These are phyloP conservation scores for Gymnocypris eckloni DNA, from an alignment of 2,797 vertebrate genomes.

Conservation along the genomic window DNA sequence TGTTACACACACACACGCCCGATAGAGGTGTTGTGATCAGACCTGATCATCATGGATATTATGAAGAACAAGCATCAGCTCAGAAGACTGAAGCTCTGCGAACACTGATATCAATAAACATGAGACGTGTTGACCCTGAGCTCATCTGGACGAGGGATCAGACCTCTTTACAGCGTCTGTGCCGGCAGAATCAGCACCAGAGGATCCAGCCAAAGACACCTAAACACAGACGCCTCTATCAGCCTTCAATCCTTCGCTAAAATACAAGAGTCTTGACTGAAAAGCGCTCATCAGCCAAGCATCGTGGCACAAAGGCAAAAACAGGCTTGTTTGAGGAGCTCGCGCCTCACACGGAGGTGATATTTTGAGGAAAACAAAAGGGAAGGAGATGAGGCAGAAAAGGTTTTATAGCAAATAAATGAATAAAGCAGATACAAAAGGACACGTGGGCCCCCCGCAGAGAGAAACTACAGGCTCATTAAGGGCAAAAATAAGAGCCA, in stretches of 20 bases:
- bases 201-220: background rate
- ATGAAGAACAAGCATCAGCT: background rate
- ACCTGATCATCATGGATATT: background rate
- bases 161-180: background rate
- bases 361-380: background rate
- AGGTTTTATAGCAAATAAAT: background rate
- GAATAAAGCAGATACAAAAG: background rate
- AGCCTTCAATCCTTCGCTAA: background rate
- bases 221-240: background rate
- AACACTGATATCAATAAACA: background rate
- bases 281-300: background rate
- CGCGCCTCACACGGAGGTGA: background rate
- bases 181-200: background rate
- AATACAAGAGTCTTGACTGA: background rate
- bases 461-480: conserved; percentile 68
- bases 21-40: background rate
- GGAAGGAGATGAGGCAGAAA: conserved; percentile 7
- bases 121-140: background rate
- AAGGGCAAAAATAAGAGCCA: conserved; percentile 66
- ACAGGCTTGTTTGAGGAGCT: background rate
- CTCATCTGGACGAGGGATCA: background rate
- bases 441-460: background rate
- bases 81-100: background rate
- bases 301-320: background rate
- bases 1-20: background rate